Evolutionary conservation across 1,140 invertebrate genomes (phyloP).

Genomic region (Druon quercuslanigerum): DNA sequence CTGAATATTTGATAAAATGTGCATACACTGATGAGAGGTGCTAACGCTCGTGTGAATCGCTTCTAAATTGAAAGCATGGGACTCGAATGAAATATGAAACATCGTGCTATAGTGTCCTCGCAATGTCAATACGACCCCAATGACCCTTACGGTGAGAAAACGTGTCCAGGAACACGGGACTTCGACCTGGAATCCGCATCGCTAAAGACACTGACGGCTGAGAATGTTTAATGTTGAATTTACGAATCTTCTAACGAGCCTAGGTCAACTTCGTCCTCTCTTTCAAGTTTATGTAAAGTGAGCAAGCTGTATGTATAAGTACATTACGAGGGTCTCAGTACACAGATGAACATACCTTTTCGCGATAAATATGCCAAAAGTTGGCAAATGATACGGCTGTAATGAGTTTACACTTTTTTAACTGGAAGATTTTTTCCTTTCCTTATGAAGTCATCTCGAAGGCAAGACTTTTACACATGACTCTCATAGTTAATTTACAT

Average conservation of each 20-base stretch:
- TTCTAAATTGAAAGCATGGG: conserved; percentile 1
- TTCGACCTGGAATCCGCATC: conserved; percentile 15
- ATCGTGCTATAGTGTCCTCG: conserved; percentile 9
- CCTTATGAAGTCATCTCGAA: background rate
- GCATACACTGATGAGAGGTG: background rate
- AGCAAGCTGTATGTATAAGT: conserved; percentile 4
- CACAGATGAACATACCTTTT: conserved; percentile 14
- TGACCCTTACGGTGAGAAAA: background rate
- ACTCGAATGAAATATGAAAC: conserved; percentile 21
- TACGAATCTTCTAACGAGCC: conserved; percentile 31
- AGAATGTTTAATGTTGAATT: conserved; percentile 27
- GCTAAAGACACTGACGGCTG: background rate
- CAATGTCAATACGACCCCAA: conserved; percentile 25
- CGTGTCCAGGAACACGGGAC: conserved; percentile 23
- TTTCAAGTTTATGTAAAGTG: conserved; percentile 8
- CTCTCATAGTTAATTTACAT: background rate
- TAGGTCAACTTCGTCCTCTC: conserved; percentile 26
- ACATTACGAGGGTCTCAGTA: background rate
- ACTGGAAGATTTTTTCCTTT: background rate
- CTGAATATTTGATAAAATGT: too few relatives aligned
- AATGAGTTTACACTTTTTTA: background rate
- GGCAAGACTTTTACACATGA: background rate
- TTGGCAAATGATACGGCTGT: conserved; percentile 1
- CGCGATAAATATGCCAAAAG: conserved; percentile 5
- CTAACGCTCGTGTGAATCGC: background rate